phyloP scores from a whole-genome alignment of 2,888 invertebrate genomes.

The Chrysotoxum bicinctum region DNA sequence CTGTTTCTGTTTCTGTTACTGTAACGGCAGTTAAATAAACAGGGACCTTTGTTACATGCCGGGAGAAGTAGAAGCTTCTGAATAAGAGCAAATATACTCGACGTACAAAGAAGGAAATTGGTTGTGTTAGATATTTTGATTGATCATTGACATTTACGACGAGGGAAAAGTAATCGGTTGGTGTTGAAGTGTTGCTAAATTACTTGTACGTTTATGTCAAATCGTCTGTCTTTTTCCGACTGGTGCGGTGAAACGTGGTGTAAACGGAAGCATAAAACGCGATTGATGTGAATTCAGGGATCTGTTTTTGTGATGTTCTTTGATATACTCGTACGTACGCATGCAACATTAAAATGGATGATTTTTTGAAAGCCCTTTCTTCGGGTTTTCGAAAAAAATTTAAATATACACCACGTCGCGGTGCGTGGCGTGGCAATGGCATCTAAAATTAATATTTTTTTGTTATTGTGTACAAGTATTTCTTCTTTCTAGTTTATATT shows the following conservation, averaged over 20 bases:
- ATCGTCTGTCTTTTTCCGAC: conserved; percentile 31
- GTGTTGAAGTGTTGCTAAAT: conserved; percentile 67
- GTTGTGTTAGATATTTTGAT: conserved; percentile 77
- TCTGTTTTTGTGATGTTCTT: conserved; percentile 64
- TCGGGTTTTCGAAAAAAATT: conserved; percentile 31
- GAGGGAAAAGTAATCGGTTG: conserved; percentile 71
- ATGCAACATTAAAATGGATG: conserved; percentile 67
- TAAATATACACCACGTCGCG: conserved; percentile 58
- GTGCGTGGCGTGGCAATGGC: conserved; percentile 41
- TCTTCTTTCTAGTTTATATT: not conserved
- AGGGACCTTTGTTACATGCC: conserved; percentile 44
- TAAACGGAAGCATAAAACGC: conserved; percentile 64
- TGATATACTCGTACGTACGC: conserved; percentile 34
- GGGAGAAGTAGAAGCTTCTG: conserved; percentile 45
- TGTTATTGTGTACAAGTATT: not conserved
- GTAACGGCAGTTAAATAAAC: conserved; percentile 49
- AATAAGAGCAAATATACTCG: conserved; percentile 60
- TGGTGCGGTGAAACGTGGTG: conserved; percentile 1
- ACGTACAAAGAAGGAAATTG: conserved; percentile 66
- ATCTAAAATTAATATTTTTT: conserved; percentile 38
- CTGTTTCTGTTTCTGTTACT: conserved; percentile 16
- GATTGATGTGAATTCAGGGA: conserved; percentile 60
- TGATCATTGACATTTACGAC: conserved; percentile 80
- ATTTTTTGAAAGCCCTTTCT: conserved; percentile 54
- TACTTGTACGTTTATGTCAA: conserved; percentile 51